Conservation (phyloP, 1,140 invertebrate species). For the Zeugodacus cucurbitae region DNA sequence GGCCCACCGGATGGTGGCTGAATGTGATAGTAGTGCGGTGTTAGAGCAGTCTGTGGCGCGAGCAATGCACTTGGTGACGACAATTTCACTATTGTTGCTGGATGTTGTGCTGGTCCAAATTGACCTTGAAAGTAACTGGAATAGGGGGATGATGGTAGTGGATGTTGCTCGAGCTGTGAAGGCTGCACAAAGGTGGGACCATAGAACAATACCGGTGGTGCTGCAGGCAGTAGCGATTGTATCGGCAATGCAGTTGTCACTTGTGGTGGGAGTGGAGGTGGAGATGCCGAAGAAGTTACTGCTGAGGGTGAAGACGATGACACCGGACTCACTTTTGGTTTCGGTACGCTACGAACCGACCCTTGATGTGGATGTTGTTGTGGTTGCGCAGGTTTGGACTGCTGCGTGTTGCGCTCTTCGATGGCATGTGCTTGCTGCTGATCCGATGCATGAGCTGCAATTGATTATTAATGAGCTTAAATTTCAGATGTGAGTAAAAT, state of each 20-base stretch:
- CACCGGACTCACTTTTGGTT: background rate
- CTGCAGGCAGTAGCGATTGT: background rate
- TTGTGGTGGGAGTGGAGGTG: background rate
- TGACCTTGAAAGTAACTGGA: background rate
- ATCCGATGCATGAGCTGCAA: constrained; percentile 6
- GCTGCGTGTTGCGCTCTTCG: constrained; percentile 16
- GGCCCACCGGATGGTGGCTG: background rate
- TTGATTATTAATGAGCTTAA: background rate
- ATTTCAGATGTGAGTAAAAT: background rate
- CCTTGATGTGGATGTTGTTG: background rate
- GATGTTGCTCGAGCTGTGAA: background rate
- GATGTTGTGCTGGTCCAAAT: background rate
- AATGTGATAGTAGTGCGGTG: background rate
- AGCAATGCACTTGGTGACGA: background rate
- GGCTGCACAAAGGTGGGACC: background rate
- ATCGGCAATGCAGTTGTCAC: background rate
- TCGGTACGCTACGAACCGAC: background rate
- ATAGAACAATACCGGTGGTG: constrained; percentile 4
- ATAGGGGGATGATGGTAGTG: background rate
- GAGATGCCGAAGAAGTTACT: background rate
- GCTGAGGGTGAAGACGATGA: background rate
- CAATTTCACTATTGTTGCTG: background rate
- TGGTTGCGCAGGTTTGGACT: constrained; percentile 41
- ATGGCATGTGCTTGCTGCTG: background rate
- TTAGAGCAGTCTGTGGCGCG: background rate